phyloP scores from a whole-genome alignment of 2,888 invertebrate genomes.

The Hyposoter dolosus region DNA sequence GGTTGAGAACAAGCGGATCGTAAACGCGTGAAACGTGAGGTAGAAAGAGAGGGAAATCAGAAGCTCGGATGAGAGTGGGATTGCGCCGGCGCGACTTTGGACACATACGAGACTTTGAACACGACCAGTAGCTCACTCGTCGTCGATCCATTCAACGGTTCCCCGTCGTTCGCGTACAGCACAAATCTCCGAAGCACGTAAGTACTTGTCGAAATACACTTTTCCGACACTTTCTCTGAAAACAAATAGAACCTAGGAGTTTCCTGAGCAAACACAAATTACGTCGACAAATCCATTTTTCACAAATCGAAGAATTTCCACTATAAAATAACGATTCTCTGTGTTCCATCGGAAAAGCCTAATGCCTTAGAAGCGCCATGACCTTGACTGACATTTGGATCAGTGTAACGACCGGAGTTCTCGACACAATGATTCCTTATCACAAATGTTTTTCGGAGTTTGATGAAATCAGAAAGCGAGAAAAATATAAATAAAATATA shows the following conservation, averaged over 20 bases:
- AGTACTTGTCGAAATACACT: slow-evolving; percentile 65
- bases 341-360: slow-evolving; percentile 7
- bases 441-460: background rate
- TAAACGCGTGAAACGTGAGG: slow-evolving; percentile 11
- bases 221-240: slow-evolving; percentile 25
- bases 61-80: slow-evolving; percentile 23
- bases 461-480: background rate
- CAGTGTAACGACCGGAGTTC: slow-evolving; percentile 12
- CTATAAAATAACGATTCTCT: background rate
- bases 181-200: slow-evolving; percentile 73
- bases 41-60: slow-evolving; percentile 1
- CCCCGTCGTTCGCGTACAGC: slow-evolving; percentile 55
- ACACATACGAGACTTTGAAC: slow-evolving; percentile 75
- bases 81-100: slow-evolving; percentile 73
- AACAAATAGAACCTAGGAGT: slow-evolving; percentile 6
- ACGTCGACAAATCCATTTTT: background rate
- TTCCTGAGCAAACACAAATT: background rate
- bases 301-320: background rate
- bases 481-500: background rate
- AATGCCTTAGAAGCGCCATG: slow-evolving; percentile 52
- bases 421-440: background rate
- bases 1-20: slow-evolving; percentile 62
- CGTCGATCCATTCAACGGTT: slow-evolving; percentile 72
- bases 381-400: slow-evolving; percentile 81
- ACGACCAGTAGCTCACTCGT: slow-evolving; percentile 75